Evolutionary conservation across 1,140 invertebrate genomes (phyloP), one percentile per base, ranked within the genome.

Genomic region (Camponotus floridanus): DNA sequence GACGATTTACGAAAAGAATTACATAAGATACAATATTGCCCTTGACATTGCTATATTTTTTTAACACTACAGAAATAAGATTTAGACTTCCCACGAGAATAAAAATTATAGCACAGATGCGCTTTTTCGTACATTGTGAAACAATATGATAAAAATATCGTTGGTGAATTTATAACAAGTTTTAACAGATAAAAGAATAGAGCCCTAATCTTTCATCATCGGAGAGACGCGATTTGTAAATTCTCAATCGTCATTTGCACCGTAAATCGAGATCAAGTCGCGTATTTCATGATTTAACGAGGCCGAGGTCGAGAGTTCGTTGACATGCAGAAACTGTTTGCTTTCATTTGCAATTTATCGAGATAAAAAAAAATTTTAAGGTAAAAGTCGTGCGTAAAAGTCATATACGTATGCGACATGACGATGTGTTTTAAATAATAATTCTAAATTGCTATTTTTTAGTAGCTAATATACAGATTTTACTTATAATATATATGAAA

Each of bases 181-280:
- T 59, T 71, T 15, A 8, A 33, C 74, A 15, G 2, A 73, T 89
- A 61, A 90, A 90, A 88, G 78, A 61, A 86, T 1, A 33, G 42
- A 3, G 5, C 0, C 39, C 26, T 57, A 71, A 86, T 13, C 65
- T 76, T 89, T 61, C 36, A 45, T 39, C 4, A 33, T 5, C 6
- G 18, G 26, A 31, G 18, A 45, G 21, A 18, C 36, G 15, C 31
- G n/a, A 76, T 81, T 21, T 42, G 64, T 76, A 70, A 42, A 76
- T 80, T 21, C 39, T 39, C n/a, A 11, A 61, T 62, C 21, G 18
- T 57, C 36, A 3, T 11, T 5, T 6, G 9, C n/a, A 13, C 6
- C 6, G 18, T 2, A 81, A 18, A 73, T 45, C 18, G 18, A 45
- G 1, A 57, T 42, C 42, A 36, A 81, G 15, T 71, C 51, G 51